phyloP scores from a whole-genome alignment of 2,888 invertebrate genomes.

The Chaetogeoica ovagalla region DNA sequence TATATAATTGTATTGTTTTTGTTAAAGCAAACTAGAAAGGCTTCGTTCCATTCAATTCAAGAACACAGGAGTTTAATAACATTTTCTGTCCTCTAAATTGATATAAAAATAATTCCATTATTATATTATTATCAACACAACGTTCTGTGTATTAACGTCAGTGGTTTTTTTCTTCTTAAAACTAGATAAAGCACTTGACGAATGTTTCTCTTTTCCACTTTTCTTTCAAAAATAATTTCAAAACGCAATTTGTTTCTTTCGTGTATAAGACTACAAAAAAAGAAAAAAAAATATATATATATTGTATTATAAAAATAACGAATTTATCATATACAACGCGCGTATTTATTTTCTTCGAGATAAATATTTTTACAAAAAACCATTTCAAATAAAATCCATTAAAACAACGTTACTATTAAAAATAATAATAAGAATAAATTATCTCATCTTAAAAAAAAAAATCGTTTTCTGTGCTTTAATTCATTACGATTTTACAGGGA shows the following conservation, averaged over 20 bases:
- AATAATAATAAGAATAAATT: too few relatives aligned
- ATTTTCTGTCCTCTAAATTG: slow-evolving; percentile 30
- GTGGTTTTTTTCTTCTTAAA: neutral
- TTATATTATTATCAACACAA: slow-evolving; percentile 12
- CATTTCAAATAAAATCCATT: too few relatives aligned
- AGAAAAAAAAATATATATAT: neutral
- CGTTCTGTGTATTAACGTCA: slow-evolving; percentile 22
- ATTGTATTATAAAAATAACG: neutral
- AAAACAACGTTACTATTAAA: too few relatives aligned
- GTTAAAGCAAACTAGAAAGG: slow-evolving; percentile 15
- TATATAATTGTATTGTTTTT: slow-evolving; percentile 5
- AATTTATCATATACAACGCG: neutral
- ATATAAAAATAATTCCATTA: slow-evolving; percentile 40
- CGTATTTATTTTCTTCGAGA: too few relatives aligned
- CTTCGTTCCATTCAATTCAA: slow-evolving; percentile 18
- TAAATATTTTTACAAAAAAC: too few relatives aligned
- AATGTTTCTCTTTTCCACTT: slow-evolving; percentile 17
- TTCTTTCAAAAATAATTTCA: slow-evolving; percentile 7
- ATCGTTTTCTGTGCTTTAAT: too few relatives aligned
- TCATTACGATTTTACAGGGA: too few relatives aligned
- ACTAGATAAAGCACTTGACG: slow-evolving; percentile 7
- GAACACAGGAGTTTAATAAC: slow-evolving; percentile 5
- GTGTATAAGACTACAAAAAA: neutral
- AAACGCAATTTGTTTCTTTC: slow-evolving; percentile 1
- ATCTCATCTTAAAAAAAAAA: too few relatives aligned